Conservation (phyloP, 2,113 vertebrate species). For the Uropsilus gracilis region DNA sequence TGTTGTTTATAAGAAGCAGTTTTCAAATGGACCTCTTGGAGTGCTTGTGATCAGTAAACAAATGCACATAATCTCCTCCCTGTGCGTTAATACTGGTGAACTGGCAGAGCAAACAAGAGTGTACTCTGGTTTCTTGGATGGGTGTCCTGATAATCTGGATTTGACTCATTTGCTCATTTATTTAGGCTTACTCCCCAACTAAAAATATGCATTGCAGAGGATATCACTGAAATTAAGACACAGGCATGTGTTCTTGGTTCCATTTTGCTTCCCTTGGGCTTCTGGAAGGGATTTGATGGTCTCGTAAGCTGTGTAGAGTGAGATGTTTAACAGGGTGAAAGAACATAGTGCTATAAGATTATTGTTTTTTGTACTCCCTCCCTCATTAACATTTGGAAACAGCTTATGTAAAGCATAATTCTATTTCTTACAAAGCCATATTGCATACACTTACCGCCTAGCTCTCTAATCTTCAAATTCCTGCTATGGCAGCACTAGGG, state of each 20-base stretch:
- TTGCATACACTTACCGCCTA: not conserved
- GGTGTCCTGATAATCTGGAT: not conserved
- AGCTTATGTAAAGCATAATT: constrained; percentile 33
- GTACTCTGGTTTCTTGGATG: not conserved
- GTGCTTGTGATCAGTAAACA: not conserved
- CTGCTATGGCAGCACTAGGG: not conserved
- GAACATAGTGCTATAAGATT: not conserved
- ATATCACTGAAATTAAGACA: constrained; percentile 18
- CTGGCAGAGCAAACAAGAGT: not conserved
- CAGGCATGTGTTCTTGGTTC: not conserved
- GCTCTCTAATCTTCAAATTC: not conserved
- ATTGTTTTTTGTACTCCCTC: not conserved
- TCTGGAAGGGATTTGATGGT: not conserved
- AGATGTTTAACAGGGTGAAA: not conserved
- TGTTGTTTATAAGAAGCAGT: constrained; percentile 16
- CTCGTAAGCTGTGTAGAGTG: not conserved
- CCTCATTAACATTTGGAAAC: not conserved
- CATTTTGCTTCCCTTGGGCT: not conserved
- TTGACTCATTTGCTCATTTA: constrained; percentile 38
- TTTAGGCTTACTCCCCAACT: not conserved
- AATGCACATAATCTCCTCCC: not conserved
- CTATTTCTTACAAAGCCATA: not conserved
- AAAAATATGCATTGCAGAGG: not conserved
- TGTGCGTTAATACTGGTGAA: not conserved
- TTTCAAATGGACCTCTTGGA: constrained; percentile 5